Percentiles rank a stretch among this genome's conserved stretches.
Conservation (phyloP, 2,888 invertebrate species). For the Terebella lapidaria region DNA sequence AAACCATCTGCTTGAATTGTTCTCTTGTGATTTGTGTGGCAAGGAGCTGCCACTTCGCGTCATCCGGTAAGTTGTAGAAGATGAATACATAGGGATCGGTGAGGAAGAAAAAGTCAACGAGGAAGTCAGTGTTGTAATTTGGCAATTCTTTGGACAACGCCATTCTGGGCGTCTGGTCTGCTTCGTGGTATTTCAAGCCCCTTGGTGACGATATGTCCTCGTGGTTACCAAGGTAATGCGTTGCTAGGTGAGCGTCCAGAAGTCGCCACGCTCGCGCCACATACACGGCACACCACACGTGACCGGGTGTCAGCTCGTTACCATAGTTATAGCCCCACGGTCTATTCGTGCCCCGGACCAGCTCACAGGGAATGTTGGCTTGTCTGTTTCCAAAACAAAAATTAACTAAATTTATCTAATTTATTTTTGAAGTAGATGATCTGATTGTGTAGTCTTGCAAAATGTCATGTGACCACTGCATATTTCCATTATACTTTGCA, state of each 20-base stretch:
- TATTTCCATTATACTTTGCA: too few species aligned
- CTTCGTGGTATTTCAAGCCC: not conserved
- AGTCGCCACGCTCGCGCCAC: constrained; percentile 44
- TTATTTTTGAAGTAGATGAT: not conserved
- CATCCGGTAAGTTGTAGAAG: constrained; percentile 46
- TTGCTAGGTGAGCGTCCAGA: constrained; percentile 46
- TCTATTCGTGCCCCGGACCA: not conserved
- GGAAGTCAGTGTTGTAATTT: too few species aligned
- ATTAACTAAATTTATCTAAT: too few species aligned
- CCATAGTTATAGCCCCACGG: not conserved
- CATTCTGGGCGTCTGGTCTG: constrained; percentile 31
- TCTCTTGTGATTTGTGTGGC: constrained; percentile 30
- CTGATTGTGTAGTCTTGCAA: too few species aligned
- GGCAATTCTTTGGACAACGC: too few species aligned
- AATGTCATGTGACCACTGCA: too few species aligned
- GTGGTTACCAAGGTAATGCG: not conserved
- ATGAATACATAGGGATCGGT: constrained; percentile 44
- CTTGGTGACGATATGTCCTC: not conserved
- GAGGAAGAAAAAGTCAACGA: constrained; percentile 49
- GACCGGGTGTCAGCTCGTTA: not conserved
- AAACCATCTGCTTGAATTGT: constrained; percentile 40
- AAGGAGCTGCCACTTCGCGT: constrained; percentile 44
- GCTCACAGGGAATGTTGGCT: not conserved
- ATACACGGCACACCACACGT: constrained; percentile 45
- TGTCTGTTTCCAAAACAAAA: too few species aligned